Evolutionary conservation across 2,888 invertebrate species (phyloP).

Genomic region (Blastobasis lacticolella): DNA sequence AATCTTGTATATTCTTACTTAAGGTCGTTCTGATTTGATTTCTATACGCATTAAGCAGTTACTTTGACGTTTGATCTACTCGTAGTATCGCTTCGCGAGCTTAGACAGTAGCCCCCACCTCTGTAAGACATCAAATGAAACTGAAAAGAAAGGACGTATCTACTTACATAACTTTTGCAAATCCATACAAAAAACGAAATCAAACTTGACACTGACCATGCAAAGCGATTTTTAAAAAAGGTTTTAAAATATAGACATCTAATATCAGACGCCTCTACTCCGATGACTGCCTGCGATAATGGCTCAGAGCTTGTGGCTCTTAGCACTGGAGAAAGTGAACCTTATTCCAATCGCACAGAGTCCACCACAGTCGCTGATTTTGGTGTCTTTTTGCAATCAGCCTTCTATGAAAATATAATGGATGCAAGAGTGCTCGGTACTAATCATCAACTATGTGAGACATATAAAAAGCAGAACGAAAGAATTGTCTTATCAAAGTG

Average conservation of each 20-base stretch:
- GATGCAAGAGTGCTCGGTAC: constrained; percentile 46
- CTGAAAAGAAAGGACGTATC: no score
- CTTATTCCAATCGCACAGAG: constrained; percentile 15
- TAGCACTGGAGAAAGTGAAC: constrained; percentile 20
- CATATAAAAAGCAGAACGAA: constrained; percentile 62
- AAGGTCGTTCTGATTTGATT: no score
- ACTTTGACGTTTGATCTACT: no score
- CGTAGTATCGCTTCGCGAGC: no score
- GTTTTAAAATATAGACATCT: constrained; percentile 20
- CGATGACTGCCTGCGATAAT: constrained; percentile 56
- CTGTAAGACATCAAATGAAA: no score
- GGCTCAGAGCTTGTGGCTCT: constrained; percentile 14
- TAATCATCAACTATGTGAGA: constrained; percentile 58
- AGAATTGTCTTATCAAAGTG: constrained; percentile 59
- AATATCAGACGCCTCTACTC: constrained; percentile 36
- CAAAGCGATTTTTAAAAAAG: not conserved
- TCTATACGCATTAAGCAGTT: no score
- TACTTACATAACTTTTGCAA: no score
- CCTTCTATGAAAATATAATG: constrained; percentile 71
- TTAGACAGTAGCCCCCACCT: no score
- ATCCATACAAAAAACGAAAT: no score
- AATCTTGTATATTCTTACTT: no score
- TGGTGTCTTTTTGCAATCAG: constrained; percentile 53
- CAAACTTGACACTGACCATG: no score
- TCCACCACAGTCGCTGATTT: constrained; percentile 5